Percentiles rank a stretch among this genome's conserved stretches.
Evolutionary conservation across 2,888 invertebrate species (phyloP).

Genomic region (Sisyra terminalis): DNA sequence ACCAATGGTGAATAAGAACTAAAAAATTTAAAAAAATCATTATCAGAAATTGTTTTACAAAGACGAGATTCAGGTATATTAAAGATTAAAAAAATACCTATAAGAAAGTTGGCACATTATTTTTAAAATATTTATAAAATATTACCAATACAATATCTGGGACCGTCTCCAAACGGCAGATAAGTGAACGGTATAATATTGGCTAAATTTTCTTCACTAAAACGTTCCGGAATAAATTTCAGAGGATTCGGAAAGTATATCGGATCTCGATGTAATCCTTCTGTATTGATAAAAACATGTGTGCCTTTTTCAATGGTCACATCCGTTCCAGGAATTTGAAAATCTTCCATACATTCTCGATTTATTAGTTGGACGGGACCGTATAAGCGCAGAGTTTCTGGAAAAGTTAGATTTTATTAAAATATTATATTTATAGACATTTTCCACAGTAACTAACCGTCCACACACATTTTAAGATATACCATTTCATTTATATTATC

Average conservation of each 20-base stretch:
- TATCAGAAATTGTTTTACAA: too few species aligned
- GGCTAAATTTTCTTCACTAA: background rate
- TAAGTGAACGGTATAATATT: background rate
- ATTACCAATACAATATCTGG: constrained; percentile 1
- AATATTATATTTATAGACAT: background rate
- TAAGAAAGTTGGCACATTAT: too few species aligned
- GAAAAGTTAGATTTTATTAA: background rate
- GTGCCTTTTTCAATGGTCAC: background rate
- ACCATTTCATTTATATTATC: background rate
- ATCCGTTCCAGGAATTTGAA: constrained; percentile 1
- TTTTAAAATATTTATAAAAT: too few species aligned
- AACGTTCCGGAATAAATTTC: constrained; percentile 1
- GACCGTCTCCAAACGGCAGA: background rate
- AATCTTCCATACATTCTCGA: background rate
- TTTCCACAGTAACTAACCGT: too few species aligned
- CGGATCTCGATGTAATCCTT: background rate
- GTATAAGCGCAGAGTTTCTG: background rate
- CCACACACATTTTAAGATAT: background rate
- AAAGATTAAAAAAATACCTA: too few species aligned
- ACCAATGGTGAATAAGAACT: too few species aligned
- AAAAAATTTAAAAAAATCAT: too few species aligned
- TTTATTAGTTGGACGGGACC: background rate
- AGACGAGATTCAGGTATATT: too few species aligned
- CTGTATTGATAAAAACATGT: background rate
- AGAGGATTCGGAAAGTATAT: background rate